Evolutionary conservation across 1,140 invertebrate species (phyloP).

Genomic region (Onthophagus taurus): DNA sequence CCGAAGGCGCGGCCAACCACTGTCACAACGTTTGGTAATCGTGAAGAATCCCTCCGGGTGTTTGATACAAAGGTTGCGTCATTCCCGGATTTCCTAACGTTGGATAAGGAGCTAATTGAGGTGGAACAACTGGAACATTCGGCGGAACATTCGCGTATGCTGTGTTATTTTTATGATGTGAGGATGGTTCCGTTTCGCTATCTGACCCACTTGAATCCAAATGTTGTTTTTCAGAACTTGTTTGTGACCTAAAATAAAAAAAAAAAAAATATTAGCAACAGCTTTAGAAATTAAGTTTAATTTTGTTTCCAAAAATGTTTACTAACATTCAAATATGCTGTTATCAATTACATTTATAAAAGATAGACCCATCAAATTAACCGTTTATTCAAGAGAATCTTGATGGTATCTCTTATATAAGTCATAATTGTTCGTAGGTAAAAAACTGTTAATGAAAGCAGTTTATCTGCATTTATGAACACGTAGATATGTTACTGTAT

Average conservation of each 20-base stretch:
- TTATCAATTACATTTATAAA: too few relatives aligned
- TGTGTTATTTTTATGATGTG: slow-evolving; percentile 24
- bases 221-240: slow-evolving; percentile 32
- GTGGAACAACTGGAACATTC: slow-evolving; percentile 19
- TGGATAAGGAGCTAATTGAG: slow-evolving; percentile 29
- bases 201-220: slow-evolving; percentile 36
- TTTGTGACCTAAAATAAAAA: slow-evolving; percentile 30
- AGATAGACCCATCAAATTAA: too few relatives aligned
- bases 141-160: slow-evolving; percentile 21
- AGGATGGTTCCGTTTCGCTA: slow-evolving; percentile 30
- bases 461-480: too few relatives aligned
- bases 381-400: too few relatives aligned
- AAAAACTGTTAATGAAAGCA: too few relatives aligned
- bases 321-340: too few relatives aligned
- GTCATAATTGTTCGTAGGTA: too few relatives aligned
- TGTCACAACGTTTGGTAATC: slow-evolving; percentile 39
- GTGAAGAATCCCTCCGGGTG: slow-evolving; percentile 32
- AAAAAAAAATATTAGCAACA: slow-evolving; percentile 9
- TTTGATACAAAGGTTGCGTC: slow-evolving; percentile 32
- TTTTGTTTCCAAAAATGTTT: not conserved
- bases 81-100: slow-evolving; percentile 25
- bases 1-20: slow-evolving; percentile 25
- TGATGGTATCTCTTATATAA: too few relatives aligned
- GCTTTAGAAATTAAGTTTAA: not conserved
- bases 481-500: too few relatives aligned